Evolutionary conservation across 2,113 vertebrate genomes (phyloP), one percentile per base, ranked within the genome.

Genomic region (Zingel zingel): DNA sequence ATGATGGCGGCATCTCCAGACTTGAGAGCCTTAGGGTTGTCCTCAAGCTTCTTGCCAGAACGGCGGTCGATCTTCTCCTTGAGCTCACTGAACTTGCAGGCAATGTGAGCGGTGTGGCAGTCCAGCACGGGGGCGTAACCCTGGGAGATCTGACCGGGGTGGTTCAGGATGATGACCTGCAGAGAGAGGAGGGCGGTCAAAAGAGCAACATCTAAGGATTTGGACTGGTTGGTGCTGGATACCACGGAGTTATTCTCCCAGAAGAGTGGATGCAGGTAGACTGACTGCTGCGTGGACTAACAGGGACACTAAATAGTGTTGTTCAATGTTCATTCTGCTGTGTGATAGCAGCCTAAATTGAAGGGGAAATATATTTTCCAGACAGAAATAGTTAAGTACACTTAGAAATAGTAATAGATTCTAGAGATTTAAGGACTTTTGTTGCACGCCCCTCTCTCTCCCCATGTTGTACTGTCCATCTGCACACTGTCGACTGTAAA

Each of bases 101-200:
- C 94, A 21, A 96, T 94, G 75, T 96, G 94, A 81, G 94, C 94
- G 0, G 92, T 95, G 71, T 96, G 96, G 79, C 94, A 96, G 43
- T 96, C 96, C 79, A 96, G 94, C 59, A 96, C 94, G 1, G 95
- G 96, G 18, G 94, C 89, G 36, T 95, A 97, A 43, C 95, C 95
- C 54, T 94, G 86, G 39, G 83, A 58, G 33, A 96, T 96, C 89
- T 96, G 91, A 2, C 95, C 95, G 0, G 95, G 93, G 70, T 96
- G 95, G 90, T 96, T 96, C 83, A 97, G 91, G 89, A 96, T 95
- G 88, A 97, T 97, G 64, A 97, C 96, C 96, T 97, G 77, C 11
- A 13, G 21, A 19, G 19, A 18, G n/a, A 27, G 36, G 33, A 36
- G 21, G 10, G 16, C 30, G 13, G 56, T 33, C 23, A 33, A 5